A percentile compares a stretch with the other conserved stretches of the same genome.
These are phyloP conservation scores for Diarsia brunnea DNA, from an alignment of 2,888 invertebrate species.

Conservation along the genomic window DNA sequence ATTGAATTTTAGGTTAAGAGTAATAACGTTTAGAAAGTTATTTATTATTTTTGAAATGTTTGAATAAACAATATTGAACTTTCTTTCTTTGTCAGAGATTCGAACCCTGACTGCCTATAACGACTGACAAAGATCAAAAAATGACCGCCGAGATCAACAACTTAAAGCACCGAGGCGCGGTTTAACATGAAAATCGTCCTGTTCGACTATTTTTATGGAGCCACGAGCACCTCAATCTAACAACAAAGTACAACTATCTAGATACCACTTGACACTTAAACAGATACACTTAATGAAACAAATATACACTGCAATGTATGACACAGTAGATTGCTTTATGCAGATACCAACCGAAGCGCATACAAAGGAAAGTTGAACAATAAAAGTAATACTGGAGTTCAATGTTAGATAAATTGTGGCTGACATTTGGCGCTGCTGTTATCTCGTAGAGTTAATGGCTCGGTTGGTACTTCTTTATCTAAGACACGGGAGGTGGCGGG, in stretches of 20 bases:
- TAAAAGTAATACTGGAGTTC: conserved; percentile 54
- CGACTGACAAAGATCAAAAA: no score
- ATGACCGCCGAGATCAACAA: no score
- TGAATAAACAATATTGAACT: neutral
- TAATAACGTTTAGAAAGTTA: conserved; percentile 19
- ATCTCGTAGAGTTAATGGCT: conserved; percentile 61
- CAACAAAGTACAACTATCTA: neutral
- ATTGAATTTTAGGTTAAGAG: neutral
- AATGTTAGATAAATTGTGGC: conserved; percentile 62
- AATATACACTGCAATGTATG: conserved; percentile 15
- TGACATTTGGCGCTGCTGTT: conserved; percentile 60
- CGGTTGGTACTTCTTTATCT: conserved; percentile 11
- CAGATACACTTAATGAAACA: neutral
- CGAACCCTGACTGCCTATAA: no score
- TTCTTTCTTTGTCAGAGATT: neutral
- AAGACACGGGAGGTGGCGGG: conserved; percentile 36
- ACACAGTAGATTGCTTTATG: conserved; percentile 17
- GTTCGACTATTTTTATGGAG: no score
- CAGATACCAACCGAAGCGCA: conserved; percentile 11
- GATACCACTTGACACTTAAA: neutral
- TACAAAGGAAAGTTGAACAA: conserved; percentile 52
- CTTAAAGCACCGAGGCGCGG: no score
- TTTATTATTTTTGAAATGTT: neutral
- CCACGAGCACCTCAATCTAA: neutral
- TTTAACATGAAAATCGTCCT: no score